Evolutionary conservation across 2,113 vertebrate genomes (phyloP), one percentile per base, ranked within the genome.

Genomic region (Lepidothrix coronata): DNA sequence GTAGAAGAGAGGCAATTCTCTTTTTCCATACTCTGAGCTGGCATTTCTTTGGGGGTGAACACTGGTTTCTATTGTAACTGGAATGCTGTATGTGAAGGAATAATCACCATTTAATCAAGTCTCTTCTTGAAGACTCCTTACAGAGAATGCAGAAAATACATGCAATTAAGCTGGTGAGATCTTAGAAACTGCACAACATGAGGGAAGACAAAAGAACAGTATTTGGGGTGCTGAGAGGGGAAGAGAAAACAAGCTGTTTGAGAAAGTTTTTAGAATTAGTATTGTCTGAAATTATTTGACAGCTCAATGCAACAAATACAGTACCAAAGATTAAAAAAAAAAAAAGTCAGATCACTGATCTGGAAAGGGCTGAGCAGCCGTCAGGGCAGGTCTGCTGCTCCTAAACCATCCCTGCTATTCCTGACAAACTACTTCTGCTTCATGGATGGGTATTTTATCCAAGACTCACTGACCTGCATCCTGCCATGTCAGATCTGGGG

Each of bases 81-180:
- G 54, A 58, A 88, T 24, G 49, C 41, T 85, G 39, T 20, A n/a
- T 48, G 68, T 11, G 54, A 28, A 93, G 58, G 20, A 95, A 94
- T 85, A 96, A 88, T 70, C 63, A 76, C 46, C 76, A 66, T 74
- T 94, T 94, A 90, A 93, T 80, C 74, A 65, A 88, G 76, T 49
- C 59, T 80, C 71, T 67, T 89, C 91, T 85, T 62, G 41, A 71
- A 83, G 74, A 37, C 41, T 91, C 48, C 39, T 72, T 12, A 41
- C 11, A 71, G 21, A 81, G 31, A 90, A 68, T 8, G 7, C 9
- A 83, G 79, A 41, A 82, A 70, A 16, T 19, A 62, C 76, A 58
- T 41, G 46, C 46, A 93, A 92, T 77, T 84, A 90, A 62, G 31
- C 41, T 48, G 41, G 67, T 49, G 39, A 66, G 78, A 72, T 57